phyloP scores from a whole-genome alignment of 1,140 invertebrate species.

The Lepidostoma basale region DNA sequence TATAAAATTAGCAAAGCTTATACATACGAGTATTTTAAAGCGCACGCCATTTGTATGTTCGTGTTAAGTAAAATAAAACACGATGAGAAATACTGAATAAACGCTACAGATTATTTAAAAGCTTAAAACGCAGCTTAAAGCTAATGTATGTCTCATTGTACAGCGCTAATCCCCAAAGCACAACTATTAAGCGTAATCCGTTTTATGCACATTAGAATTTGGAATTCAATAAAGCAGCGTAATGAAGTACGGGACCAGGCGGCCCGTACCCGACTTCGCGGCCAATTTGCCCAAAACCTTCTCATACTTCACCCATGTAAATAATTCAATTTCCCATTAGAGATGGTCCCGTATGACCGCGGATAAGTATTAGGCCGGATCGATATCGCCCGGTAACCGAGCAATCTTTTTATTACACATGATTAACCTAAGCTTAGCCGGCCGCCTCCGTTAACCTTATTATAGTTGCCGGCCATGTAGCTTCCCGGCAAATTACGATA shows the following conservation, averaged over 20 bases:
- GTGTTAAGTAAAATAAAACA: too few species aligned
- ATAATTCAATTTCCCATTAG: conserved; percentile 21
- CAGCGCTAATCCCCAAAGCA: too few species aligned
- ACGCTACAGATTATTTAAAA: too few species aligned
- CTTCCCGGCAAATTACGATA: conserved; percentile 9
- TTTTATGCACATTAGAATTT: background rate
- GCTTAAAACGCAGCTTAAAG: too few species aligned
- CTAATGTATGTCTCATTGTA: too few species aligned
- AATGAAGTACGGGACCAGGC: too few species aligned
- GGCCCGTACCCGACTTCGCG: background rate
- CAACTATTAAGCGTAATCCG: too few species aligned
- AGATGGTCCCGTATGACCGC: conserved; percentile 4
- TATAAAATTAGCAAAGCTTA: too few species aligned
- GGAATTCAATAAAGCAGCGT: background rate
- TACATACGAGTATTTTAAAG: too few species aligned
- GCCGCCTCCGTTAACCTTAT: conserved; percentile 23
- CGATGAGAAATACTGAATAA: too few species aligned
- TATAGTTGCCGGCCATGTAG: conserved; percentile 7
- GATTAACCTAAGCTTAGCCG: conserved; percentile 35
- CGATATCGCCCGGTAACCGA: conserved; percentile 24
- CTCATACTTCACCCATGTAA: background rate
- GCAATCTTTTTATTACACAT: conserved; percentile 42
- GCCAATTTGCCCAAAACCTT: background rate
- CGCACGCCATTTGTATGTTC: too few species aligned
- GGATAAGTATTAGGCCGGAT: conserved; percentile 8